Evolutionary conservation across 2,888 invertebrate genomes (phyloP), one percentile per base, ranked within the genome.

Genomic region (Platypus cylindrus): DNA sequence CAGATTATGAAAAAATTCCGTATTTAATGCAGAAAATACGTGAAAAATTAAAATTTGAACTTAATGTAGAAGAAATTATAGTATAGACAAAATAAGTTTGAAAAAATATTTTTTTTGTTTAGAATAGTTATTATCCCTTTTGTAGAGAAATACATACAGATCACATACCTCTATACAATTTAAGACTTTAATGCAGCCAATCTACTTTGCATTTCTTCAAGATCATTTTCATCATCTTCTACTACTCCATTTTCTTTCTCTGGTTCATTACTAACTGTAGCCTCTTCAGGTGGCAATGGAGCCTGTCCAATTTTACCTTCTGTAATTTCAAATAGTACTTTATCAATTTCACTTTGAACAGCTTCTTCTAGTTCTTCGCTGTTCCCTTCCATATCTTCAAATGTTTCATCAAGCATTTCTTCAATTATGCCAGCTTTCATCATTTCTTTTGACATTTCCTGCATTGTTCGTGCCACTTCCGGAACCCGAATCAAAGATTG

Each of bases 361-460:
- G 86, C 90, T 51, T 95, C 94, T 54, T 98, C 98, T 71, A 95
- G 73, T 55, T 94, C 93, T 3, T 85, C 78, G 4, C 85, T 78
- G 58, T 90, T 90, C 58, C 93, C 91, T 50, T 93, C 91, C 44
- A 94, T 75, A 3, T 75, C 70, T 41, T 94, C 91, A 78, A 98
- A 82, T 17, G 94, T 91, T 56, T 98, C 98, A 46, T 97, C 95
- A 25, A 98, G 66, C 95, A 98, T 94, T 65, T 98, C 98, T 59
- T 98, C 97, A 34, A 98, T 90, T 40, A 98, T 95, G 12, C 97
- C 97, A 1, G 94, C 93, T 61, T 79, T 85, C 89, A 93, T 97
- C 97, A 98, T 98, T 69, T 98, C 98, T 56, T 87, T 91, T 2
- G 95, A 94, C 67, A 98, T 70, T 47, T 95, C 95, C 52, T 90